Conservation (phyloP, 2,113 vertebrate species). For the Nansenia antarctica region DNA sequence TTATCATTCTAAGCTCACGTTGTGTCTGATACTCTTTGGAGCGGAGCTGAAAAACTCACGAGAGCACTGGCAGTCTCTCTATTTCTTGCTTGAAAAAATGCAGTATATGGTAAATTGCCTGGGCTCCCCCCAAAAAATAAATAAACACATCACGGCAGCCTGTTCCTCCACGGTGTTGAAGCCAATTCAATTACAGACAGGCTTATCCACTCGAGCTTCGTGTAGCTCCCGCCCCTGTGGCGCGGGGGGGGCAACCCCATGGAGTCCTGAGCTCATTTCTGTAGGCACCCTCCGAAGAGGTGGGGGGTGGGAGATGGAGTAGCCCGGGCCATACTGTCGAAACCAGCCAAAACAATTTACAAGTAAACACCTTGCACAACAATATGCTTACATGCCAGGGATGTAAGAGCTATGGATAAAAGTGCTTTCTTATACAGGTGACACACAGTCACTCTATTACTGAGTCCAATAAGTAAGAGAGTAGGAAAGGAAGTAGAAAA, state of each 20-base stretch:
- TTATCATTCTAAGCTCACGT: too few species aligned
- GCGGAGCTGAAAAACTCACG: too few species aligned
- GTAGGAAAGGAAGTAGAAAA: too few species aligned
- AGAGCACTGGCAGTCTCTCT: too few species aligned
- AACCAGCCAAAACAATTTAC: conserved; percentile 19
- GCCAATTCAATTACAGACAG: conserved; percentile 53
- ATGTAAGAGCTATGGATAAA: background rate
- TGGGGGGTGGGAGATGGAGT: conserved; percentile 13
- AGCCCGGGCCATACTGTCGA: conserved; percentile 11
- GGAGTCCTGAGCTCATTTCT: conserved; percentile 45
- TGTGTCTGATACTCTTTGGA: too few species aligned
- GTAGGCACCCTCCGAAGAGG: conserved; percentile 29
- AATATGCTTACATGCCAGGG: conserved; percentile 8
- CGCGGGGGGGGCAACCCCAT: conserved; percentile 40
- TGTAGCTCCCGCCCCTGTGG: conserved; percentile 39
- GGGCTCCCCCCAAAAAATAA: conserved; percentile 32
- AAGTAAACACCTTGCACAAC: conserved; percentile 25
- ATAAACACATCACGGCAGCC: conserved; percentile 36
- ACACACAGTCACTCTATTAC: background rate
- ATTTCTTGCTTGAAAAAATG: too few species aligned
- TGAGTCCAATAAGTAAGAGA: too few species aligned
- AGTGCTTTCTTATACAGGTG: background rate
- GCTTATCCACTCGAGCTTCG: conserved; percentile 38
- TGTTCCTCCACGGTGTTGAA: conserved; percentile 25
- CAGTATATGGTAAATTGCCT: too few species aligned